Percentiles rank a stretch among this genome's conserved stretches.
Evolutionary conservation across 2,113 vertebrate genomes (phyloP).

Genomic region (Thomomys bottae): DNA sequence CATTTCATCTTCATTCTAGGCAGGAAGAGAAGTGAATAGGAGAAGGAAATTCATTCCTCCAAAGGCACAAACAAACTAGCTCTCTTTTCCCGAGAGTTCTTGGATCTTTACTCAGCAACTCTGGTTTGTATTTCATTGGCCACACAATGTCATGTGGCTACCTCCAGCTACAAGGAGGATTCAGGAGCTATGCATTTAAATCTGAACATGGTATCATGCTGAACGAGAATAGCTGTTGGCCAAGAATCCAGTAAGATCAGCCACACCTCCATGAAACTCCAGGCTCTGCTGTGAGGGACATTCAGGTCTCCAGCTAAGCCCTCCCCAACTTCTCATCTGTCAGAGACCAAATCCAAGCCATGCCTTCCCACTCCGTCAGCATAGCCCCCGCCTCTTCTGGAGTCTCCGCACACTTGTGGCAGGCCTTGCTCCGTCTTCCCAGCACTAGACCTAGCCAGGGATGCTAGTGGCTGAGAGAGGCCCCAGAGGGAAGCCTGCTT

Average conservation of each 20-base stretch:
- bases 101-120: not conserved
- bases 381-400: not conserved
- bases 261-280: not conserved
- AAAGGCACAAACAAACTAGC: not conserved
- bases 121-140: not conserved
- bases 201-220: not conserved
- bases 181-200: not conserved
- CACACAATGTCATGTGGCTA: not conserved
- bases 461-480: not conserved
- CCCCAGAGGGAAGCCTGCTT: not conserved
- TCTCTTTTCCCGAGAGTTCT: not conserved
- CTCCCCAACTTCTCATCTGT: not conserved
- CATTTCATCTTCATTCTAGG: constrained; percentile 24
- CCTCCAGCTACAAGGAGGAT: not conserved
- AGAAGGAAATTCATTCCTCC: not conserved
- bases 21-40: not conserved
- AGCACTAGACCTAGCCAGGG: not conserved
- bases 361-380: not conserved
- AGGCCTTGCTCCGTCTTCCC: not conserved
- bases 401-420: rapidly evolving
- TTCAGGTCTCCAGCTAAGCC: not conserved
- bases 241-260: not conserved
- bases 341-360: not conserved
- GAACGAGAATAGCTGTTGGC: not conserved
- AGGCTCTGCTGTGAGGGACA: not conserved